Evolutionary conservation across 2,888 invertebrate species (phyloP).

Genomic region (Drosophila stalkeri): DNA sequence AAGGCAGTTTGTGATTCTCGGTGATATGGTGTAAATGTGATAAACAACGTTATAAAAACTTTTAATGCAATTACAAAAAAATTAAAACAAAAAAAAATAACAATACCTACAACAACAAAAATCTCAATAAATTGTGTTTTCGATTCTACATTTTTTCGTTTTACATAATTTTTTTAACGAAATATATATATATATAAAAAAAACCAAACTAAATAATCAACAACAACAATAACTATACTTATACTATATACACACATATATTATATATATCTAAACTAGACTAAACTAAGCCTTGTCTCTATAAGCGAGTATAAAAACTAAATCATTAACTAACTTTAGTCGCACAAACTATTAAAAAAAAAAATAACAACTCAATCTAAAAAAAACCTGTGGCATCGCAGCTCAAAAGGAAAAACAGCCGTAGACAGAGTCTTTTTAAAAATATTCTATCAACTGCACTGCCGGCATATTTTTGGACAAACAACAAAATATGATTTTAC

Average conservation of each 20-base stretch:
- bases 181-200: conserved; percentile 25
- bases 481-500: conserved; percentile 70
- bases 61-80: conserved; percentile 63
- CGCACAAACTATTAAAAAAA: conserved; percentile 61
- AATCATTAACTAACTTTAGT: conserved; percentile 46
- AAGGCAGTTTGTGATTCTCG: conserved; percentile 79
- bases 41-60: conserved; percentile 71
- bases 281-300: conserved; percentile 74
- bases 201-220: conserved; percentile 25
- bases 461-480: conserved; percentile 74
- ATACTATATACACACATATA: conserved; percentile 57
- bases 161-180: conserved; percentile 62
- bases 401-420: conserved; percentile 40
- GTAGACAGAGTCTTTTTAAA: conserved; percentile 39
- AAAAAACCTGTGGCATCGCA: conserved; percentile 35
- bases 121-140: conserved; percentile 60
- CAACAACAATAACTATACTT: conserved; percentile 66
- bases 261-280: conserved; percentile 38
- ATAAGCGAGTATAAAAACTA: conserved; percentile 39
- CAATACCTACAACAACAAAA: conserved; percentile 43
- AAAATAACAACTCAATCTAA: conserved; percentile 5
- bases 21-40: conserved; percentile 81
- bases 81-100: conserved; percentile 27
- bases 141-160: conserved; percentile 64
- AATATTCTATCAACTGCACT: conserved; percentile 75